Conservation (phyloP, 1,140 invertebrate genomes). For the Eriosoma lanigerum region DNA sequence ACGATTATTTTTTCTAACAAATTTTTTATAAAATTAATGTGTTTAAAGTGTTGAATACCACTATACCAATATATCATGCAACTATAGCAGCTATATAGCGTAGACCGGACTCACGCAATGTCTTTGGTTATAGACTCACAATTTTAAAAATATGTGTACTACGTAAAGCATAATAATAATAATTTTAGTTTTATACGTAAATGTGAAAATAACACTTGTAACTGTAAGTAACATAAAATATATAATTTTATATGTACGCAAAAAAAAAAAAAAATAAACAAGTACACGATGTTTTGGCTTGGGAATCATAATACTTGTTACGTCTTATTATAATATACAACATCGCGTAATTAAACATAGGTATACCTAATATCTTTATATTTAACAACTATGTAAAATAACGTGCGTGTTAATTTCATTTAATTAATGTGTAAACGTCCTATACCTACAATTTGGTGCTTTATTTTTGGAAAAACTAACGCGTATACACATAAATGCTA, state of each 20-base stretch:
- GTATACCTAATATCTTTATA: neutral
- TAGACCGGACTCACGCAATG: neutral
- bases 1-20: too few relatives aligned
- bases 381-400: constrained; percentile 1
- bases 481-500: neutral
- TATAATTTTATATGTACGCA: constrained; percentile 12
- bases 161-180: neutral
- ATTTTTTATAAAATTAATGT: too few relatives aligned
- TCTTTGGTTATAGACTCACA: neutral
- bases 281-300: neutral
- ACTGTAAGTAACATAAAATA: neutral
- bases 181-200: neutral
- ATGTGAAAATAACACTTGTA: constrained; percentile 5
- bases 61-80: too few relatives aligned
- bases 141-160: neutral
- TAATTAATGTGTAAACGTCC: constrained; percentile 17
- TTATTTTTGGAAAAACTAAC: neutral
- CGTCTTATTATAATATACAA: neutral
- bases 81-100: too few relatives aligned
- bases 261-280: constrained; percentile 7
- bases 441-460: neutral
- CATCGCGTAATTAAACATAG: neutral
- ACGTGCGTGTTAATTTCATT: constrained; percentile 29
- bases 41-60: too few relatives aligned
- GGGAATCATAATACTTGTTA: constrained; percentile 7